Conservation (phyloP, 64 coral and sea anemone species). For the Stylophora pistillata region DNA sequence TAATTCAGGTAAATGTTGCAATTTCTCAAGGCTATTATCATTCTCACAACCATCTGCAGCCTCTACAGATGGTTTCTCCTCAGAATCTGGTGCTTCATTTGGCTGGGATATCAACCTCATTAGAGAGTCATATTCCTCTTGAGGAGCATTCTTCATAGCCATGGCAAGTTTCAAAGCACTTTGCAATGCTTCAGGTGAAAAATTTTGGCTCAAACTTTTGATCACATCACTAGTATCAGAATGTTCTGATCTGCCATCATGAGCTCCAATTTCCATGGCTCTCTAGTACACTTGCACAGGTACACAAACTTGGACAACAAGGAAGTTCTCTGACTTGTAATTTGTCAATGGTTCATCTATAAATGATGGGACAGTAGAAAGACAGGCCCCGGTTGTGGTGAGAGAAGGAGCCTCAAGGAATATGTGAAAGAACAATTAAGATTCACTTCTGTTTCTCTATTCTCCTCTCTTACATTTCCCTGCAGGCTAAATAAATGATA, state of each 20-base stretch:
- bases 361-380: neutral
- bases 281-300: neutral
- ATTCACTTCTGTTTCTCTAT: too few species aligned
- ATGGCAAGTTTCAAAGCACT: neutral
- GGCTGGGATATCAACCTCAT: conserved; percentile 14
- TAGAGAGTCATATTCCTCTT: neutral
- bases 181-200: conserved; percentile 3
- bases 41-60: neutral
- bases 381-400: too few species aligned
- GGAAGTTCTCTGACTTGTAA: neutral
- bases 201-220: neutral
- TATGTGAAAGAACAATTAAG: too few species aligned
- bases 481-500: too few species aligned
- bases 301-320: neutral
- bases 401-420: too few species aligned
- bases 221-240: neutral
- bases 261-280: neutral
- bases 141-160: conserved; percentile 15
- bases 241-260: neutral
- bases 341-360: neutral
- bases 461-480: too few species aligned
- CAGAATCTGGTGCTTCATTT: neutral
- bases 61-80: neutral
- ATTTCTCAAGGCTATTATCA: neutral
- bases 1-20: neutral